phyloP scores from a whole-genome alignment of 2,797 vertebrate species.

The Poliocrania exsul region DNA sequence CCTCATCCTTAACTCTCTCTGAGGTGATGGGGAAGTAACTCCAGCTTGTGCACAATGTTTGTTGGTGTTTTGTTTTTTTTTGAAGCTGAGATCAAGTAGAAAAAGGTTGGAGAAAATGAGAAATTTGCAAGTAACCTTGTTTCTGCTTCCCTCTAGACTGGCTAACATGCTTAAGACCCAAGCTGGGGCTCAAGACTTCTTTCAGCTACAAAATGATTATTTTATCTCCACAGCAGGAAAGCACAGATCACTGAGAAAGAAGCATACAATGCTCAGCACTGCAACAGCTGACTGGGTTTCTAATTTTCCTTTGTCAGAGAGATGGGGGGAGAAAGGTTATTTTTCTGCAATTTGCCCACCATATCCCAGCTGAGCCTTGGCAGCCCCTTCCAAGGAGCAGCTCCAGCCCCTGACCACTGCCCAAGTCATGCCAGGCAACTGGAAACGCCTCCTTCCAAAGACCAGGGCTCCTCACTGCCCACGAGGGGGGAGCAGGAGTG shows the following conservation, averaged over 20 bases:
- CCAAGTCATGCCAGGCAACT: not conserved
- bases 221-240: not conserved
- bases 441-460: not conserved
- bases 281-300: not conserved
- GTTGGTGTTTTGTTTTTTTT: not conserved
- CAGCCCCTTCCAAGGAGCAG: accelerated
- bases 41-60: not conserved
- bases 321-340: accelerated
- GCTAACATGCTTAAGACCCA: not conserved
- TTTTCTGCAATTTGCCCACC: not conserved
- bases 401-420: accelerated
- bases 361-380: not conserved
- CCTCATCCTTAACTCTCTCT: not conserved
- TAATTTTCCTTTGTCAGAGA: not conserved
- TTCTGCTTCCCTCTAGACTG: not conserved
- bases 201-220: not conserved
- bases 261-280: accelerated
- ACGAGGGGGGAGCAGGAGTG: not conserved
- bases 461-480: not conserved
- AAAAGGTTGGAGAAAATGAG: not conserved
- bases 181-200: not conserved
- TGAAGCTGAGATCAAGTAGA: not conserved
- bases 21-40: not conserved
- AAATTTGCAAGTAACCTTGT: not conserved
- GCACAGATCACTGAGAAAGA: not conserved